These are phyloP conservation scores for Gonioctena quinquepunctata DNA, from an alignment of 1,140 invertebrate genomes.

Conservation along the genomic window DNA sequence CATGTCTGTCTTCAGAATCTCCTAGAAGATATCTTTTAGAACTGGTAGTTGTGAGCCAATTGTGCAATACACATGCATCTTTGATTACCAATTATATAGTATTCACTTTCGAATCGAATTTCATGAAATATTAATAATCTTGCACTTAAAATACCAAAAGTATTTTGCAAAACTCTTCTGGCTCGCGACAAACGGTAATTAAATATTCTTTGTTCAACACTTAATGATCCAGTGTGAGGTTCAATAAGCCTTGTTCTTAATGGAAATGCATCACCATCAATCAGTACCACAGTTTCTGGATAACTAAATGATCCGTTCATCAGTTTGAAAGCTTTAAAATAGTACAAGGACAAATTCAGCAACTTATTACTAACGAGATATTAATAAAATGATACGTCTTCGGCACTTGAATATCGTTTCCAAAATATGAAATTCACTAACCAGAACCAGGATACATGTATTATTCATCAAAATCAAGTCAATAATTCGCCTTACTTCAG, in stretches of 20 bases:
- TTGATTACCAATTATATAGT: neutral
- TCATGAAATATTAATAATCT: constrained; percentile 11
- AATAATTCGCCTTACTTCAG: no score
- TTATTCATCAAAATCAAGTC: no score
- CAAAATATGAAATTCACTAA: no score
- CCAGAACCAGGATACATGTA: no score
- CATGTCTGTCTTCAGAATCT: neutral
- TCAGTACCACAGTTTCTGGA: neutral
- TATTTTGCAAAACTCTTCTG: constrained; percentile 19
- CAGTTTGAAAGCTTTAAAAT: no score
- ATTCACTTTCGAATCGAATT: neutral
- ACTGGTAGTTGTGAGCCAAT: constrained; percentile 1
- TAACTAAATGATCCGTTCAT: neutral
- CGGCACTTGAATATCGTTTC: no score
- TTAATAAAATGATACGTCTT: no score
- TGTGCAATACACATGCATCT: neutral
- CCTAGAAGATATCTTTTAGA: neutral
- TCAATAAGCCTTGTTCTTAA: constrained; percentile 51
- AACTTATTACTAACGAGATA: no score
- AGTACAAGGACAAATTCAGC: no score
- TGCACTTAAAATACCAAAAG: constrained; percentile 22
- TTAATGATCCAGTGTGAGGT: constrained; percentile 42
- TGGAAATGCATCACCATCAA: constrained; percentile 41
- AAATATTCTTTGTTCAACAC: constrained; percentile 31
- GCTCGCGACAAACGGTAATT: constrained; percentile 21